Evolutionary conservation across 1,140 invertebrate species (phyloP), one percentile per base, ranked within the genome.

Genomic region (Hyles vespertilio): DNA sequence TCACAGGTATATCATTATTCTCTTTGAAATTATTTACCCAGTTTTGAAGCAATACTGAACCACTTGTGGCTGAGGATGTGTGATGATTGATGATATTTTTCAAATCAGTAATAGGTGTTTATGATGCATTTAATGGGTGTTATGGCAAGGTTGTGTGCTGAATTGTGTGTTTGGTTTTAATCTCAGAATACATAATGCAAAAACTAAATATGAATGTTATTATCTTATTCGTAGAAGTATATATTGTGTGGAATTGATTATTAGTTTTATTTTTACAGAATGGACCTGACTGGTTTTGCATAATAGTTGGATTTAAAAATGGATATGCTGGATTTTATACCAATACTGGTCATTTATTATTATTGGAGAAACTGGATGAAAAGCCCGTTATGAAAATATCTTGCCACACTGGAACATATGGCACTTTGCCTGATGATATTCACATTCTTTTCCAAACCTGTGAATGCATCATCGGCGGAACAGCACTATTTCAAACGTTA

Each of bases 241-340:
- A 22, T 22, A 22, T 22, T 22, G 22, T 22, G 22, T 22, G 22
- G 2, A 22, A 22, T 22, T 22, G 22, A 40, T 5, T 5, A 40
- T 40, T 5, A 40, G 8, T 5, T 40, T 40, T 40, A 40, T 56
- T 59, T 22, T 87, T 79, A 63, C 67, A 92, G 90, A 93, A 93
- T 73, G 92, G 92, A n/a, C 92, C 94, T 48, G 97, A 99, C 81
- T 99, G 97, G 97, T 98, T 96, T 9, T 98, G 96, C 85, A 92
- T 98, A 63, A 92, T 95, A 62, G 91, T 98, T 59, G 97, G 97
- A 22, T 96, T 97, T 70, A 93, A 92, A 66, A 94, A 94, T 62
- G 98, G 98, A 36, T 93, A 92, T 89, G 90, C 98, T 40, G 90
- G 94, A 63, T 97, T 98, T 89, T 98, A 97, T 79, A 97, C 96